A percentile compares a stretch with the other conserved stretches of the same genome.
These are phyloP conservation scores for Halcyon chelicuti DNA, from an alignment of 2,797 vertebrate genomes.

Conservation along the genomic window DNA sequence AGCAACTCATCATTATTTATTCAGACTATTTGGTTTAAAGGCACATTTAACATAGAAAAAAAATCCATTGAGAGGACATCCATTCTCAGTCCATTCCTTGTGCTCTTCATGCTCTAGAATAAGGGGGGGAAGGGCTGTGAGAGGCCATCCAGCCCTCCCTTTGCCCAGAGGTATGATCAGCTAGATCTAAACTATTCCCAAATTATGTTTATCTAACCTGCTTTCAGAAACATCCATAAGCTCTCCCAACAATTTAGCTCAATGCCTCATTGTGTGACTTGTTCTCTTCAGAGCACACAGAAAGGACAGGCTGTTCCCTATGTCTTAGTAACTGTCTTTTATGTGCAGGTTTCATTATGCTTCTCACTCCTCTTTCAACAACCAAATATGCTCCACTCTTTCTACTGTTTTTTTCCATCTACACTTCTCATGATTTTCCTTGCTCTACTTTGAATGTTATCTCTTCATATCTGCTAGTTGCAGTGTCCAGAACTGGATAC, in stretches of 20 bases:
- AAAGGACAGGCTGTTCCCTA: background rate
- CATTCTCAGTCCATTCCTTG: background rate
- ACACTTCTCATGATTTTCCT: background rate
- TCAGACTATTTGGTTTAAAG: background rate
- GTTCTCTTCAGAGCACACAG: background rate
- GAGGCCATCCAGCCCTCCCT: background rate
- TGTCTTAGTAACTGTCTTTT: background rate
- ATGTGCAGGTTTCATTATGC: background rate
- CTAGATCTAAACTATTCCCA: background rate
- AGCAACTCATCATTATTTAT: background rate
- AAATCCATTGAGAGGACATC: background rate
- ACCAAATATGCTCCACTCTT: background rate
- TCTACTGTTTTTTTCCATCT: background rate
- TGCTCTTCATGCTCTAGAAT: background rate
- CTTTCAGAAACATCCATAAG: background rate
- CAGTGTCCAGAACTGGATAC: background rate
- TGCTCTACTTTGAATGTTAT: background rate
- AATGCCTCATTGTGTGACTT: background rate
- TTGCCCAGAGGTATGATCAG: background rate
- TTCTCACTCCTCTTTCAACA: background rate
- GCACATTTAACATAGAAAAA: background rate
- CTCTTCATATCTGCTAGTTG: background rate
- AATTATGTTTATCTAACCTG: background rate
- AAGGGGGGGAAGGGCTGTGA: background rate
- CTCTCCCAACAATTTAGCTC: background rate